Evolutionary conservation across 2,797 vertebrate species (phyloP).

Genomic region (Cossypha heuglini): DNA sequence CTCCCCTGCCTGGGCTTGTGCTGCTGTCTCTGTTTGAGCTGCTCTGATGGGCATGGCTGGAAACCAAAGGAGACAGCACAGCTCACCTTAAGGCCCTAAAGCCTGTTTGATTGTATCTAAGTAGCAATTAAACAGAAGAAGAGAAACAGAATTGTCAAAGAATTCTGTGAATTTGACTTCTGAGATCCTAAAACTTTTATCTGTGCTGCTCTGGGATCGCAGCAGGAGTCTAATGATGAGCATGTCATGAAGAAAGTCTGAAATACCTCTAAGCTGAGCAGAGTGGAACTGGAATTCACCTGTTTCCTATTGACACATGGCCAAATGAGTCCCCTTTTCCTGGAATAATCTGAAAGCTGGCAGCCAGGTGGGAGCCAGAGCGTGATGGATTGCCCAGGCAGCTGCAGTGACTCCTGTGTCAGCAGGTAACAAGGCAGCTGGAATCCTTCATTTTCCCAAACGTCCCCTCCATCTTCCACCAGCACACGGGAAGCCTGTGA

Average conservation of each 20-base stretch:
- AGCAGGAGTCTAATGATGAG: neutral
- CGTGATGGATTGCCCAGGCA: neutral
- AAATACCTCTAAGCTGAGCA: neutral
- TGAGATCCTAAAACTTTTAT: neutral
- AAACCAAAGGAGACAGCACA: neutral
- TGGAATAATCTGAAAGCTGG: neutral
- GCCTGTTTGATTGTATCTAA: neutral
- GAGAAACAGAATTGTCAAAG: neutral
- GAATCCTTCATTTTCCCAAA: neutral
- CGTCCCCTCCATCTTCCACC: neutral
- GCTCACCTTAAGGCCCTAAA: neutral
- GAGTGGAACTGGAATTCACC: neutral
- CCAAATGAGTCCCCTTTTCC: neutral
- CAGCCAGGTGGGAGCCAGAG: neutral
- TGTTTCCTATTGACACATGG: neutral
- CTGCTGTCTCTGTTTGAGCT: neutral
- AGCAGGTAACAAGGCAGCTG: neutral
- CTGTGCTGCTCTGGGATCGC: neutral
- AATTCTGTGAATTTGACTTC: neutral
- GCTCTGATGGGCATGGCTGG: fast-evolving
- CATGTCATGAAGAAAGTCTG: neutral
- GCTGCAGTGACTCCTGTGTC: neutral
- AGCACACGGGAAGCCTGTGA: neutral
- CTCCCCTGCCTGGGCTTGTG: neutral
- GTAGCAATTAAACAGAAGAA: neutral